Conservation (phyloP, 2,888 invertebrate species). For the Pseudococcus longispinus region DNA sequence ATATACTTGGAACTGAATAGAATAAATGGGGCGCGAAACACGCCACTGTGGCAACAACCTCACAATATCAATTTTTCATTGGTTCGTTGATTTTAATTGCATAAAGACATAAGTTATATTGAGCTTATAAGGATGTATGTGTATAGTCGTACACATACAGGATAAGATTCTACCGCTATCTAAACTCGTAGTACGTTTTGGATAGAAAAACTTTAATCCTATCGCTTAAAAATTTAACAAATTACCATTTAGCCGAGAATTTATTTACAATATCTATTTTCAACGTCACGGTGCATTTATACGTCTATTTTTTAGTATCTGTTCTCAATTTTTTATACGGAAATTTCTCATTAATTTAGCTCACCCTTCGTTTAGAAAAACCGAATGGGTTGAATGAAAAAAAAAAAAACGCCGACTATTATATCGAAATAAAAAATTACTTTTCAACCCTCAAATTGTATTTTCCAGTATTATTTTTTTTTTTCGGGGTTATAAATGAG, state of each 20-base stretch:
- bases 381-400: background rate
- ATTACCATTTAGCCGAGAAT: conserved; percentile 5
- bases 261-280: conserved; percentile 30
- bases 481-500: conserved; percentile 18
- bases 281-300: conserved; percentile 19
- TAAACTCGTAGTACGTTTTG: background rate
- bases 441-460: conserved; percentile 42
- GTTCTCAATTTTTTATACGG: conserved; percentile 30
- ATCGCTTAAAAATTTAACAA: background rate
- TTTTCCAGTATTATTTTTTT: conserved; percentile 3
- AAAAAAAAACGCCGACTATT: background rate
- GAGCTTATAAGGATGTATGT: background rate
- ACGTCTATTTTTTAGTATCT: conserved; percentile 9
- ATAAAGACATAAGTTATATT: background rate
- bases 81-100: conserved; percentile 34
- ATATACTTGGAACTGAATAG: background rate
- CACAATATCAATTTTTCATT: background rate
- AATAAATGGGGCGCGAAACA: conserved; percentile 25
- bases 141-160: background rate
- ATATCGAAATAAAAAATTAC: conserved; percentile 44
- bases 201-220: conserved; percentile 19
- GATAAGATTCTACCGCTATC: background rate
- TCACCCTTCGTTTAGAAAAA: conserved; percentile 28
- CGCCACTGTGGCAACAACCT: background rate
- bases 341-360: conserved; percentile 40